Evolutionary conservation across 2,113 vertebrate species (phyloP).

Genomic region (Rousettus leschenaultii): DNA sequence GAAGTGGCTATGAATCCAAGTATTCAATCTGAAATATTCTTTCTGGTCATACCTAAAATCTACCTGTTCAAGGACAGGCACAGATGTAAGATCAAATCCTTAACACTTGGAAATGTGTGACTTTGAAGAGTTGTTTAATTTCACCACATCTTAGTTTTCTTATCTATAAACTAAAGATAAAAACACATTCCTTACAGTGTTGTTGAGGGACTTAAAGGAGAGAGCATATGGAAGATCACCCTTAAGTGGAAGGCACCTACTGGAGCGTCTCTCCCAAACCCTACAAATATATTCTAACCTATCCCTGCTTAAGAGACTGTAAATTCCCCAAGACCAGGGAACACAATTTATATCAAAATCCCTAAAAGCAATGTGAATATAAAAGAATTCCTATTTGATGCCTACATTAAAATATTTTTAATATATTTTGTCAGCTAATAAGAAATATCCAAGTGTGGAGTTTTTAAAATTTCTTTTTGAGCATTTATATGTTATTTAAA

Average conservation of each 20-base stretch:
- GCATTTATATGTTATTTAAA: conserved; percentile 67
- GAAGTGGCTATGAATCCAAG: not conserved
- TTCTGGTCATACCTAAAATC: not conserved
- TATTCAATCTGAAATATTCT: not conserved
- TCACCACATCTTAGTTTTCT: not conserved
- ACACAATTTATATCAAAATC: not conserved
- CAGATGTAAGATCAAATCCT: not conserved
- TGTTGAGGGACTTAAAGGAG: not conserved
- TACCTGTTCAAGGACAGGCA: not conserved
- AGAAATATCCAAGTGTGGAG: not conserved
- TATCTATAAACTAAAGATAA: not conserved
- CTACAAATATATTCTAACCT: not conserved
- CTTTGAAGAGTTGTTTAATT: not conserved
- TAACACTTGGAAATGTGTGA: not conserved
- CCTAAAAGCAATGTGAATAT: not conserved
- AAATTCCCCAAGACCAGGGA: not conserved
- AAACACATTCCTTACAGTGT: not conserved
- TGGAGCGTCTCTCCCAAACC: not conserved
- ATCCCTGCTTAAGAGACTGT: not conserved
- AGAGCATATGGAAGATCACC: not conserved
- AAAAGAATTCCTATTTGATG: not conserved
- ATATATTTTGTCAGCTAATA: not conserved
- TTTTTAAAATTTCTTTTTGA: not conserved
- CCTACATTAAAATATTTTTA: conserved; percentile 35
- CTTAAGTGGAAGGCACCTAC: not conserved